Evolutionary conservation across 2,888 invertebrate species (phyloP).

Genomic region (Melanchra persicariae): DNA sequence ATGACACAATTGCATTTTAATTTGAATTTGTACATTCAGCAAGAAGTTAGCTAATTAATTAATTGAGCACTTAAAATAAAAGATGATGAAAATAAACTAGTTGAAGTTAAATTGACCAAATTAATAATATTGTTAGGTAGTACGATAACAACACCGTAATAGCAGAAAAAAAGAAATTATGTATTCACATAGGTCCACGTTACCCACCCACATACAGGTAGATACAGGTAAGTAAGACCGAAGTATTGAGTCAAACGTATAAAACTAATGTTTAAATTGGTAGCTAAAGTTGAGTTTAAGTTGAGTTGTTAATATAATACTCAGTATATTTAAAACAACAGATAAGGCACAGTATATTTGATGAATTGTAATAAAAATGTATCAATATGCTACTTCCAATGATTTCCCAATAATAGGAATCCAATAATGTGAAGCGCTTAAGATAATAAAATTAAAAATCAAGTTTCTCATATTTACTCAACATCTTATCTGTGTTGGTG

Average conservation of each 20-base stretch:
- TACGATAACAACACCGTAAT: background rate
- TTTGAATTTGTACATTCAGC: background rate
- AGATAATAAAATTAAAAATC: conserved; percentile 21
- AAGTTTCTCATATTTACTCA: background rate
- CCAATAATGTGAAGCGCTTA: background rate
- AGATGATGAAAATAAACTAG: background rate
- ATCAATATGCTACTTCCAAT: conserved; percentile 7
- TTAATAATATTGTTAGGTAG: background rate
- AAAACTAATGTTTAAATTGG: background rate
- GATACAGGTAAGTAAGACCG: background rate
- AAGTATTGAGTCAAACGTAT: background rate
- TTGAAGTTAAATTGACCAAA: background rate
- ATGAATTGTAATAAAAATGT: background rate
- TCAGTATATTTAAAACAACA: background rate
- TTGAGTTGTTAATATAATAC: no score
- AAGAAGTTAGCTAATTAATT: background rate
- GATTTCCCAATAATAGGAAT: conserved; percentile 28
- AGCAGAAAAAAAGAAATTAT: background rate
- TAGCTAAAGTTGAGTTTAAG: no score
- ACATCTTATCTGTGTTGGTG: conserved; percentile 43
- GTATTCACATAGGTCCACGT: background rate
- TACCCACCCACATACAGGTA: background rate
- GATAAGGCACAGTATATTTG: conserved; percentile 3
- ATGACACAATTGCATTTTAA: background rate
- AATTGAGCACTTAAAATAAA: background rate